Evolutionary conservation across 2,113 vertebrate genomes (phyloP).

Genomic region (Lepus americanus): DNA sequence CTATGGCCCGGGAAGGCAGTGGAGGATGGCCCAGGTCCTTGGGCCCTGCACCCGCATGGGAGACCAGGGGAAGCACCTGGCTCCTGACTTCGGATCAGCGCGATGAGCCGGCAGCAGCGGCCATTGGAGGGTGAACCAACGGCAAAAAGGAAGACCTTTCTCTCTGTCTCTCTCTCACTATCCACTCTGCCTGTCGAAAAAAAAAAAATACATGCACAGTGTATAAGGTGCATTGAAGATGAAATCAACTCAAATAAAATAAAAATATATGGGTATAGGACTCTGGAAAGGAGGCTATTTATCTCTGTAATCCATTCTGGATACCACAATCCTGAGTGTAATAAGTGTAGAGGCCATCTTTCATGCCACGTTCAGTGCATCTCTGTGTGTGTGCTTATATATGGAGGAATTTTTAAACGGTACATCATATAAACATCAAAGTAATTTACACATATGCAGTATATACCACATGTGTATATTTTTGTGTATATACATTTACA

Average conservation of each 20-base stretch:
- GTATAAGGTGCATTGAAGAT: background rate
- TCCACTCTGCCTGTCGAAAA: too few relatives aligned
- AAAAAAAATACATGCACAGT: background rate
- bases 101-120: too few relatives aligned
- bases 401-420: background rate
- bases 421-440: background rate
- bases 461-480: background rate
- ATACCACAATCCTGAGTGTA: background rate
- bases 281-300: background rate
- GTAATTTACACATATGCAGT: background rate
- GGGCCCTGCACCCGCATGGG: too few relatives aligned
- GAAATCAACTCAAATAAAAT: background rate
- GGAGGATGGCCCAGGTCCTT: too few relatives aligned
- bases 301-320: background rate
- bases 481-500: background rate
- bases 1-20: too few relatives aligned
- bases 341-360: background rate
- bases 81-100: too few relatives aligned
- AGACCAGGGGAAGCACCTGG: too few relatives aligned
- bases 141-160: too few relatives aligned
- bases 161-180: too few relatives aligned
- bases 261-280: background rate
- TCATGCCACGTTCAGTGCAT: too few relatives aligned
- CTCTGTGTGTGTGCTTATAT: background rate
- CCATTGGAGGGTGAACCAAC: too few relatives aligned